phyloP scores from a whole-genome alignment of 1,140 invertebrate genomes.

The Rhopalosiphum maidis region DNA sequence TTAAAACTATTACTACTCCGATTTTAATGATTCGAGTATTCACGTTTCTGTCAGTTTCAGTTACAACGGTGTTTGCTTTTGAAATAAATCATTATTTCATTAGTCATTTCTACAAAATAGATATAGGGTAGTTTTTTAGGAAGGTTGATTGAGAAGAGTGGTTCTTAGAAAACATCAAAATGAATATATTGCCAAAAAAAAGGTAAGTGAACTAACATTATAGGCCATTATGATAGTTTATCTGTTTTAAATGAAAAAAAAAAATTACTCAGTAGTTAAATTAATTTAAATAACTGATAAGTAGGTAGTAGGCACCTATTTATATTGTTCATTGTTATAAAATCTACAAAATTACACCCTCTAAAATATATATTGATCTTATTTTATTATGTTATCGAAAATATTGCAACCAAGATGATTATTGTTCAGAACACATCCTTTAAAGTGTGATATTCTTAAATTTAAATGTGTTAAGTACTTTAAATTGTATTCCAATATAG shows the following conservation, averaged over 20 bases:
- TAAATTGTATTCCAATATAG: neutral
- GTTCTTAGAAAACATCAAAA: neutral
- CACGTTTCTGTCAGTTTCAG: too few relatives aligned
- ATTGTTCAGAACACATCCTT: neutral
- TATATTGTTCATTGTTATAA: too few relatives aligned
- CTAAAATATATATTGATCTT: neutral
- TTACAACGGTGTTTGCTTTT: too few relatives aligned
- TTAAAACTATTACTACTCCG: too few relatives aligned
- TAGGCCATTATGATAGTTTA: neutral
- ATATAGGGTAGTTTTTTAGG: neutral
- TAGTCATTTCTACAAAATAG: neutral
- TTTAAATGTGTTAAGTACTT: neutral
- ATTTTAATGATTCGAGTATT: too few relatives aligned
- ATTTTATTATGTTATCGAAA: neutral
- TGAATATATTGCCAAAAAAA: conserved; percentile 59
- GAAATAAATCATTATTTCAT: neutral
- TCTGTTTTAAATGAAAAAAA: neutral
- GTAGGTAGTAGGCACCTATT: too few relatives aligned
- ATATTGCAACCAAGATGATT: too few relatives aligned
- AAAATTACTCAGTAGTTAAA: neutral
- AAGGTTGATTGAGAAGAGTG: neutral
- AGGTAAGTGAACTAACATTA: conserved; percentile 29
- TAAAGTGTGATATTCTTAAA: neutral
- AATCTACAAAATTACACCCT: neutral
- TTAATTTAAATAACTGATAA: neutral